A percentile compares a stretch with the other conserved stretches of the same genome.
Evolutionary conservation across 2,797 vertebrate species (phyloP).

Genomic region (Leucoraja ocellata): DNA sequence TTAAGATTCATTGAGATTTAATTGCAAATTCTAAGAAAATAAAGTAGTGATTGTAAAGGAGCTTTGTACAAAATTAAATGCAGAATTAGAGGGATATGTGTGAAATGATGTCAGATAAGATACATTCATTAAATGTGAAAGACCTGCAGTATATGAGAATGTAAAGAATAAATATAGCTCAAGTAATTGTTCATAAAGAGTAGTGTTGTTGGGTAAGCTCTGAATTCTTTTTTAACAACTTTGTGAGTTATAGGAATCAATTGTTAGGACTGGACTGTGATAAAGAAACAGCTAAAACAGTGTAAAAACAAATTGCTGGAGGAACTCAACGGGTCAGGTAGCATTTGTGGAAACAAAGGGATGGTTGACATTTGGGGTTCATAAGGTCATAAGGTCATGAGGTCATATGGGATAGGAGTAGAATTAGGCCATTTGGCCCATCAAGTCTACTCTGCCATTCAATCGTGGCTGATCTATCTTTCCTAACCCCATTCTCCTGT

Average conservation of each 20-base stretch:
- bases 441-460: no score
- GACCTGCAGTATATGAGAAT: not conserved
- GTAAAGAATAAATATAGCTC: not conserved
- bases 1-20: not conserved
- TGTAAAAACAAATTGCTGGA: no score
- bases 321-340: no score
- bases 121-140: not conserved
- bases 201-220: not conserved
- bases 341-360: no score
- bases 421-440: no score
- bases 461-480: no score
- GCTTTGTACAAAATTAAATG: not conserved
- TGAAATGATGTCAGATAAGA: not conserved
- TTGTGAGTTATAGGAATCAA: not conserved
- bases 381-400: no score
- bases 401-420: no score
- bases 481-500: no score
- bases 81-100: no score
- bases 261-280: not conserved
- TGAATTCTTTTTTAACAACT: not conserved
- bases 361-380: no score
- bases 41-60: not conserved
- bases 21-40: not conserved
- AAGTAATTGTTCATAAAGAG: not conserved
- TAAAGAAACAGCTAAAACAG: no score